Evolutionary conservation across 2,888 invertebrate species (phyloP), one percentile per base, ranked within the genome.

Genomic region (Craniophora ligustri): DNA sequence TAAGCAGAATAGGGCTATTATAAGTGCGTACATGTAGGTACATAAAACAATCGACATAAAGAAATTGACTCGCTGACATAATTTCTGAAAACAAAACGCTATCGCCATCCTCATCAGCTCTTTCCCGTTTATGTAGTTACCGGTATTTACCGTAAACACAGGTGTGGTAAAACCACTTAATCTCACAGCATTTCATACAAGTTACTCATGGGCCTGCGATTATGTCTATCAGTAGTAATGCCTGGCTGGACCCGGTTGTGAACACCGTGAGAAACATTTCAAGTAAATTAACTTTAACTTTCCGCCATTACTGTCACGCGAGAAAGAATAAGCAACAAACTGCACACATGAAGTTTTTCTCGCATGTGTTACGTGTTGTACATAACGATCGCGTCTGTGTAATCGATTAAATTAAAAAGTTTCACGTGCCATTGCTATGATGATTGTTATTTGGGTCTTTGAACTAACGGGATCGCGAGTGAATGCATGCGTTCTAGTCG

Each of bases 211-310:
- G 44, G 39, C 47, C 51, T 70, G 61, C 54, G 64, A 69, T 74
- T 68, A 75, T 61, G 72, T 65, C 67, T 71, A 70, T 61, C 72
- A 61, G n/a, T 67, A 70, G 72, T 79, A 82, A 82, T 79, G 77
- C 59, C 67, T 78, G 75, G 75, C 67, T 78, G 75, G 75, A 77
- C 75, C 76, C 76, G 72, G 65, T 75, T 68, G 77, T 79, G 79
- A 81, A 72, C 76, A 87, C 84, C 91, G 91, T 92, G 92, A 88
- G 92, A 92, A 91, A 86, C 82, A 80, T 79, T 86, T 78, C 82
- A 76, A 81, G 81, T 78, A 81, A 86, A 85, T 86, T 82, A 86
- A 87, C 86, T 90, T 86, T 82, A 86, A 87, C 86, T 90, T 86
- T 87, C 85, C 83, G 84, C 82, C 79, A 84, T 88, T 87, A 87